Conservation (phyloP, 2,797 vertebrate genomes). For the Staurois parvus region DNA sequence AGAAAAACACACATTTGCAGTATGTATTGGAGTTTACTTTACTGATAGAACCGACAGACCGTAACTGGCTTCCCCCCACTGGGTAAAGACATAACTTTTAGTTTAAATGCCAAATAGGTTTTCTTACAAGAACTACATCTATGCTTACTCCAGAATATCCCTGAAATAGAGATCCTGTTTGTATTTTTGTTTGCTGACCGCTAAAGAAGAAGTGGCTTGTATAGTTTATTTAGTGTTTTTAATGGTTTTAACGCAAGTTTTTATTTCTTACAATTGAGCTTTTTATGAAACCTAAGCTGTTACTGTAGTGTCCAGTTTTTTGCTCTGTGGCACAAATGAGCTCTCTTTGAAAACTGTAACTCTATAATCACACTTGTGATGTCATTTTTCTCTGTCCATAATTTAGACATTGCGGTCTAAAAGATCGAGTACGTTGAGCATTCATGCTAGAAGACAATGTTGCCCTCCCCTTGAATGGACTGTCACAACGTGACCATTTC, state of each 20-base stretch:
- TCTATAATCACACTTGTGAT: slow-evolving; percentile 35
- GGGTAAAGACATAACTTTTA: too few species aligned
- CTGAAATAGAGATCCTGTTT: slow-evolving; percentile 12
- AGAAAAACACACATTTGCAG: too few species aligned
- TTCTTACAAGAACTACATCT: neutral
- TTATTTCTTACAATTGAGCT: slow-evolving; percentile 43
- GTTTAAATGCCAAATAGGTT: too few species aligned
- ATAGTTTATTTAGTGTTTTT: slow-evolving; percentile 48
- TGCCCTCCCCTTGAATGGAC: neutral
- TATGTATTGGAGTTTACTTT: too few species aligned
- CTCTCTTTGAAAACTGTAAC: neutral
- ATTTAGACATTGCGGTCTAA: slow-evolving; percentile 4
- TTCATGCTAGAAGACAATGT: neutral
- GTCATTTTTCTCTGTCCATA: slow-evolving; percentile 13
- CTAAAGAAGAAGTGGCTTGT: slow-evolving; percentile 45
- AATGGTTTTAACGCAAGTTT: slow-evolving; percentile 23
- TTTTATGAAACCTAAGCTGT: slow-evolving; percentile 29
- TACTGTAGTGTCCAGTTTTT: slow-evolving; percentile 41
- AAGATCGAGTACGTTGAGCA: slow-evolving; percentile 1
- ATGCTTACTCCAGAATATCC: slow-evolving; percentile 38
- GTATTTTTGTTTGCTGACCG: slow-evolving; percentile 44
- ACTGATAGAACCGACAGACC: too few species aligned
- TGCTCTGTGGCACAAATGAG: slow-evolving; percentile 46
- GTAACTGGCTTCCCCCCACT: too few species aligned
- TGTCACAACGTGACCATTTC: slow-evolving; percentile 8